phyloP scores from a whole-genome alignment of 2,797 vertebrate genomes.

The Dendrocincla fuliginosa region DNA sequence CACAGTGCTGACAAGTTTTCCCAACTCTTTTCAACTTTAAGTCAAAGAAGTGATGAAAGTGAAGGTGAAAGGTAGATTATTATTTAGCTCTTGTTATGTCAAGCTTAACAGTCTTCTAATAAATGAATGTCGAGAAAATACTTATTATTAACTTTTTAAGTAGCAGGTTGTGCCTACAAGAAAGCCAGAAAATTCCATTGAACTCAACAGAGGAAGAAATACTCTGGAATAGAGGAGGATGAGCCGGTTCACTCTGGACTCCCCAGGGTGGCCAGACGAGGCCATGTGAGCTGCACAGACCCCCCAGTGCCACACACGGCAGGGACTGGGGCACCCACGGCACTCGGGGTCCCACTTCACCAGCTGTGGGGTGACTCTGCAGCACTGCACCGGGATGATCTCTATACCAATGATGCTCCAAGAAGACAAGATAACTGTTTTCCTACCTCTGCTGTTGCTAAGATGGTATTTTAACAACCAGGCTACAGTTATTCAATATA shows the following conservation, averaged over 20 bases:
- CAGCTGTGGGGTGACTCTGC: background rate
- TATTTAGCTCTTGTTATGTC: background rate
- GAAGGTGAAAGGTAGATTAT: background rate
- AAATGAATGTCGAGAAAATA: background rate
- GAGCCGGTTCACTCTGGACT: background rate
- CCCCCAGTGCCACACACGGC: fast-evolving
- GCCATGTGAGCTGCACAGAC: background rate
- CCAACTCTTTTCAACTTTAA: background rate
- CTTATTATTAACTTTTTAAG: background rate
- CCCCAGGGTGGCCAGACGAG: background rate
- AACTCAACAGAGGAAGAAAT: background rate
- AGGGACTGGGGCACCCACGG: fast-evolving
- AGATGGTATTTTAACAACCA: background rate
- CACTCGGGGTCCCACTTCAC: background rate
- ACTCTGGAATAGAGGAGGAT: slow-evolving; percentile 1
- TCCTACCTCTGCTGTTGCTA: background rate
- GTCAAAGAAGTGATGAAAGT: background rate
- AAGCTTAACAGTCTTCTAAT: background rate
- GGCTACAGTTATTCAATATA: background rate
- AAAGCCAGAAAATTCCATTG: background rate
- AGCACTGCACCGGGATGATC: background rate
- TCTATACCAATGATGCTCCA: fast-evolving
- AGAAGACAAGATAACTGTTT: background rate
- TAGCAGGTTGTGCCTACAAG: background rate
- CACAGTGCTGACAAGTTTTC: background rate